Conservation (phyloP, 92 coral and sea anemone species). For the Heteractis magnifica region DNA sequence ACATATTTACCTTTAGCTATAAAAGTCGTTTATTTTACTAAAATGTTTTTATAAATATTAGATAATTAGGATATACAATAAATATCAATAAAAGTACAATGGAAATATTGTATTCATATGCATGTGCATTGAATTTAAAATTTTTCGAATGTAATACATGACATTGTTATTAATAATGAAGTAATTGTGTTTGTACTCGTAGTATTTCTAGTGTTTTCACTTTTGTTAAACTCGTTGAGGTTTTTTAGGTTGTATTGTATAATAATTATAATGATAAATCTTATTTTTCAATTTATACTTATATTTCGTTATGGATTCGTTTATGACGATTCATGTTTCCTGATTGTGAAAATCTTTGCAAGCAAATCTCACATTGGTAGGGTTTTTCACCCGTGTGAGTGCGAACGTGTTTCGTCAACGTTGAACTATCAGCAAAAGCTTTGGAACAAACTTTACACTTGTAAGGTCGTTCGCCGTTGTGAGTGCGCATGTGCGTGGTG, state of each 20-base stretch:
- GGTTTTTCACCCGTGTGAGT: constrained; percentile 90
- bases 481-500: constrained; percentile 92
- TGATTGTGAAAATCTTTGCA: constrained; percentile 79
- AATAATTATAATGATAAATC: background rate
- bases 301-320: constrained; percentile 60
- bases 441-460: constrained; percentile 70
- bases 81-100: background rate
- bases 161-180: background rate
- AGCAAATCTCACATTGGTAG: constrained; percentile 78
- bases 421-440: constrained; percentile 85
- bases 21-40: background rate
- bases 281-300: background rate
- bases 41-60: constrained; percentile 1
- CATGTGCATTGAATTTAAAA: background rate
- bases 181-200: background rate
- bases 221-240: background rate
- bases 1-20: background rate
- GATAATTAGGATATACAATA: background rate
- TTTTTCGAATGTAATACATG: background rate
- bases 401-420: constrained; percentile 78
- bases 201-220: background rate
- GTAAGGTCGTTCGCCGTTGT: constrained; percentile 84
- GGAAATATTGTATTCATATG: background rate
- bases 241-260: no score
- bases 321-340: constrained; percentile 84